Percentiles rank a stretch among this genome's conserved stretches.
phyloP scores from a whole-genome alignment of 2,113 vertebrate species.

The Solenodon paradoxus region DNA sequence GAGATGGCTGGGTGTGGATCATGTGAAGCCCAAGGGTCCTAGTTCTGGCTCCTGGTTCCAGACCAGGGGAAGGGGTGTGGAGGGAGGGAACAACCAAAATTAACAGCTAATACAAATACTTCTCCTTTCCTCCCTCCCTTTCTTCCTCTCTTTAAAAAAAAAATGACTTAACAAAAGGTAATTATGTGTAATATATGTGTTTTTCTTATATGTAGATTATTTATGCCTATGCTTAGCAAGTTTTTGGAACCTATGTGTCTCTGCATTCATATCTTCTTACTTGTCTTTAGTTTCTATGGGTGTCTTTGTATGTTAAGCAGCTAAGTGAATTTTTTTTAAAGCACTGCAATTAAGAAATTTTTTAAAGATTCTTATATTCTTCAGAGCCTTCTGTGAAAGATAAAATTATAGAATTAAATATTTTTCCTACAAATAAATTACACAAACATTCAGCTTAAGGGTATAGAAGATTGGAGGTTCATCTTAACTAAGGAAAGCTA shows the following conservation, averaged over 20 bases:
- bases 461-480: neutral
- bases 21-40: too few species aligned
- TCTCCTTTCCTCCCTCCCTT: too few species aligned
- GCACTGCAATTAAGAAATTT: neutral
- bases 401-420: neutral
- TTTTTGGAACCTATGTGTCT: constrained; percentile 21
- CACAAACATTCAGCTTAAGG: neutral
- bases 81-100: too few species aligned
- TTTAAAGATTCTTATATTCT: neutral
- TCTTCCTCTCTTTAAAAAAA: too few species aligned
- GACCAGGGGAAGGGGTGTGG: too few species aligned
- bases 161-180: too few species aligned
- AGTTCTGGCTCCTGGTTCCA: too few species aligned
- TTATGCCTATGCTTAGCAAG: neutral
- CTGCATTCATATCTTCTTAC: neutral
- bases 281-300: neutral
- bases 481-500: too few species aligned
- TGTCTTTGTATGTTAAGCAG: neutral
- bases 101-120: too few species aligned
- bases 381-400: neutral
- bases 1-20: too few species aligned
- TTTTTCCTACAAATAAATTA: neutral
- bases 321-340: neutral
- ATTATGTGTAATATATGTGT: neutral
- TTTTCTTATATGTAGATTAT: neutral